Base-by-base conservation (phyloP, 2,888 invertebrate genomes). In the Eristalinus aeneus region DNA sequence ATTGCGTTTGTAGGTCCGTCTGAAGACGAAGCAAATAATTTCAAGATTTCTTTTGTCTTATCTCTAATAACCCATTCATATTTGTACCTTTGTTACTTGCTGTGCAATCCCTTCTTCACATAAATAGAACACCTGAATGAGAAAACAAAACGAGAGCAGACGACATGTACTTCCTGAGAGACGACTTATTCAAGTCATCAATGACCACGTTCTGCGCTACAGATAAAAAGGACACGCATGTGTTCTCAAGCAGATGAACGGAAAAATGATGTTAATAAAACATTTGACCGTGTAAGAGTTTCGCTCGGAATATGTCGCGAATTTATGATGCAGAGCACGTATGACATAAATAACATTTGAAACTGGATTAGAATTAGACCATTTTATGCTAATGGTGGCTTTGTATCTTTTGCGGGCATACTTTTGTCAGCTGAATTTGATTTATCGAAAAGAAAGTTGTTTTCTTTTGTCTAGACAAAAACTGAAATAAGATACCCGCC, bases 21-120 rank as follows among this genome's bases (percentile, higher is more conserved):
- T 36, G 12, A 36, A 76, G 22, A 54, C 20, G 32, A 36, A 63
- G 63, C 54, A 53, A 69, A 63, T 69, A 61, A 69, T 22, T 20
- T 46, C 22, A 34, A 27, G 34, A 69, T 76, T 69, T 31, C 67
- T 60, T 36, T 73, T 56, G 56, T 64, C 56, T 34, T 31, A 12
- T 23, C 39, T 67, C 11, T 22, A 11, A 61, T 39, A 54, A 72
- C 27, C 60, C 12, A 54, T 74, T 27, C 34, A 32, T 54, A 63
- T 73, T 63, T 16, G 16, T 73, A 56, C 23, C 32, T 53, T 39
- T 67, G 20, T 10, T 23, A n/a, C 20, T 32, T 2, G 22, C 20
- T 27, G 34, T 64, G 23, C 22, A 32, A 64, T 73, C 54, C 20
- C 23, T 46, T 16, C 8, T 16, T 46, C 46, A 0, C 46, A 16